Base-by-base conservation (phyloP, 2,113 vertebrate species). In the Rhagologus leucostigma region DNA sequence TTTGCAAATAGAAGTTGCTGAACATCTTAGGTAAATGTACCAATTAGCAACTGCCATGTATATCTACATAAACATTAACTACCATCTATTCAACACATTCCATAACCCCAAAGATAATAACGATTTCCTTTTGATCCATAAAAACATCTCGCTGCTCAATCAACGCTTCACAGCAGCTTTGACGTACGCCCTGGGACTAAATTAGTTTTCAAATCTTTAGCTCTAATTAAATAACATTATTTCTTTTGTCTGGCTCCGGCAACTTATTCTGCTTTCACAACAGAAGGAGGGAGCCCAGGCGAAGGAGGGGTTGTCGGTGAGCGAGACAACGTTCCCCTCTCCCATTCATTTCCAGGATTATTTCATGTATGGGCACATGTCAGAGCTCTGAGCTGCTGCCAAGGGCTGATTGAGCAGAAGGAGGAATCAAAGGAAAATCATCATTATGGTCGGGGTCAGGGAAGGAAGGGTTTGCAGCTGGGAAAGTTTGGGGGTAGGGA, bases 81-180 rank as follows among this genome's bases (percentile, higher is more conserved):
- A 85, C 78, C 88, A 75, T 87, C 94, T 84, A 95, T 82, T 89
- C 93, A 95, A 95, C 87, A 63, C 84, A 67, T 90, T 96, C 95
- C 89, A 76, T 73, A 94, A 96, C 93, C 95, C 93, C 91, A 91
- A 64, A 93, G 95, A 96, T 93, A 96, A 94, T 96, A 95, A 96
- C 2, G 75, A 94, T 97, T 97, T 97, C 95, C 94, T 96, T 97
- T 96, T 96, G 96, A 96, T 97, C 96, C 96, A 73, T 65, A 91
- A 91, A 87, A 94, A 29, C 81, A 87, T 83, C 87, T 41, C 94
- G 69, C 87, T 14, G 91, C 94, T 95, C 94, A 91, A 93, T 91
- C 94, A 94, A 89, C 53, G 37, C 87, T 77, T 35, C 1, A 32
- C 92, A 35, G 85, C 71, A 9, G 85, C 89, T 27, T 94, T 91